These are phyloP conservation scores for Amyelois transitella DNA, from an alignment of 1,140 invertebrate species.

Conservation along the genomic window DNA sequence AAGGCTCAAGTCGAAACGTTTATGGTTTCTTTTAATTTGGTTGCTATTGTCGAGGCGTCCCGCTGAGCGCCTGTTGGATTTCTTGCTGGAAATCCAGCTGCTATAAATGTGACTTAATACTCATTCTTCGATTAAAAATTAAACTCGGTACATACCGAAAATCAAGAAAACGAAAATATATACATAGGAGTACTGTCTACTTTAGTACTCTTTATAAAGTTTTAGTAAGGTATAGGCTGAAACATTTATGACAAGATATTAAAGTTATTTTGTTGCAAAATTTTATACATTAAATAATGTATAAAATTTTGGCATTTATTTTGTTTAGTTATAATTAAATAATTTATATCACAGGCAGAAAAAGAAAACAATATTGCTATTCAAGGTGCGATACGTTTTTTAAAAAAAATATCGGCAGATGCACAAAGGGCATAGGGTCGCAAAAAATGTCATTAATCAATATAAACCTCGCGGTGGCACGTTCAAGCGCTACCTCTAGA, in stretches of 20 bases:
- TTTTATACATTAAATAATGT: too few species aligned
- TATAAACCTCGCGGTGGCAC: slow-evolving; percentile 29
- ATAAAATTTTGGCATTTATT: too few species aligned
- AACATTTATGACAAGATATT: too few species aligned
- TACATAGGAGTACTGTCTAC: too few species aligned
- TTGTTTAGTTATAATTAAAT: too few species aligned
- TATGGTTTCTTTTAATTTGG: slow-evolving; percentile 72
- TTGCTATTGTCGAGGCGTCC: slow-evolving; percentile 64
- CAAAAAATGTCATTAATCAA: slow-evolving; percentile 46
- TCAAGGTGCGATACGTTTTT: slow-evolving; percentile 7
- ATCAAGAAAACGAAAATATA: too few species aligned
- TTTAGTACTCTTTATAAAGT: too few species aligned
- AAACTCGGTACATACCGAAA: slow-evolving; percentile 51
- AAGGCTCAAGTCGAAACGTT: slow-evolving; percentile 65
- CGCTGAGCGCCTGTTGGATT: slow-evolving; percentile 59
- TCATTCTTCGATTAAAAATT: slow-evolving; percentile 64
- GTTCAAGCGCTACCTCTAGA: slow-evolving; percentile 33
- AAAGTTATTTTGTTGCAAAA: too few species aligned
- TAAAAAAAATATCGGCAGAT: slow-evolving; percentile 13
- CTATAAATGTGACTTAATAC: slow-evolving; percentile 62
- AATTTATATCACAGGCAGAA: not conserved
- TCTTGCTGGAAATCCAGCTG: slow-evolving; percentile 66
- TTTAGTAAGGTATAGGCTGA: too few species aligned
- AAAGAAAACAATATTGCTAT: slow-evolving; percentile 6
- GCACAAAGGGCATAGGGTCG: slow-evolving; percentile 3